A percentile compares a stretch with the other conserved stretches of the same genome.
These are phyloP conservation scores for Siderastrea siderea DNA, from an alignment of 92 coral and sea anemone genomes.

Conservation along the genomic window DNA sequence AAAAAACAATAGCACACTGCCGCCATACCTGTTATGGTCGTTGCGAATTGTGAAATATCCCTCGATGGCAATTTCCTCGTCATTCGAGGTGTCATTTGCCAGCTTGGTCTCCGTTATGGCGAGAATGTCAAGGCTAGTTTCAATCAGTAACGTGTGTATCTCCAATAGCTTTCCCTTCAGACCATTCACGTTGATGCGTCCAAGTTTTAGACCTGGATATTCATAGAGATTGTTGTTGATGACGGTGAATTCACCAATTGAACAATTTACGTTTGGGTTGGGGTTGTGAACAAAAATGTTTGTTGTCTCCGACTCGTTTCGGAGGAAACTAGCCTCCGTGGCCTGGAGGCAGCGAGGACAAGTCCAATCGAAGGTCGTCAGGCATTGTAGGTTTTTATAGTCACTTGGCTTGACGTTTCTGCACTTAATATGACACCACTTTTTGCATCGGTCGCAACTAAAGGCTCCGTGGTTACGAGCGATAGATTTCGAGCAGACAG, in stretches of 20 bases:
- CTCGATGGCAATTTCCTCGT: slow-evolving; percentile 9
- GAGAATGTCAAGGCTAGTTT: slow-evolving; percentile 14
- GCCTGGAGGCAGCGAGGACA: slow-evolving; percentile 25
- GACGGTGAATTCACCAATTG: slow-evolving; percentile 1
- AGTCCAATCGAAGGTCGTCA: background rate
- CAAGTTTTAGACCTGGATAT: slow-evolving; percentile 7
- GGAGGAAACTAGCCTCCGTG: no score
- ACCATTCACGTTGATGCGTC: slow-evolving; percentile 10
- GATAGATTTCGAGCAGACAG: slow-evolving; percentile 42
- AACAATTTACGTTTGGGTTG: slow-evolving; percentile 1
- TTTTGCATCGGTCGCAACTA: slow-evolving; percentile 41
- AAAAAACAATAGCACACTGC: no score
- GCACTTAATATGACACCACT: slow-evolving; percentile 61
- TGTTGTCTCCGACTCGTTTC: background rate
- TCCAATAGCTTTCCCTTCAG: slow-evolving; percentile 20
- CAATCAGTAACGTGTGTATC: slow-evolving; percentile 1
- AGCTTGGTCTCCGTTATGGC: slow-evolving; percentile 34
- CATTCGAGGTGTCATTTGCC: slow-evolving; percentile 22
- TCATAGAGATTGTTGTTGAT: slow-evolving; percentile 1
- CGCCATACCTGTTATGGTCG: slow-evolving; percentile 8
- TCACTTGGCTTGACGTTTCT: slow-evolving; percentile 56
- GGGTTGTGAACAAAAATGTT: background rate
- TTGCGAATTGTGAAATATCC: slow-evolving; percentile 10
- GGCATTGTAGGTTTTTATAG: slow-evolving; percentile 38
- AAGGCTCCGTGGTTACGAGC: slow-evolving; percentile 66